These are phyloP conservation scores for Danio aesculapii DNA, from an alignment of 2,797 vertebrate species.

Conservation along the genomic window DNA sequence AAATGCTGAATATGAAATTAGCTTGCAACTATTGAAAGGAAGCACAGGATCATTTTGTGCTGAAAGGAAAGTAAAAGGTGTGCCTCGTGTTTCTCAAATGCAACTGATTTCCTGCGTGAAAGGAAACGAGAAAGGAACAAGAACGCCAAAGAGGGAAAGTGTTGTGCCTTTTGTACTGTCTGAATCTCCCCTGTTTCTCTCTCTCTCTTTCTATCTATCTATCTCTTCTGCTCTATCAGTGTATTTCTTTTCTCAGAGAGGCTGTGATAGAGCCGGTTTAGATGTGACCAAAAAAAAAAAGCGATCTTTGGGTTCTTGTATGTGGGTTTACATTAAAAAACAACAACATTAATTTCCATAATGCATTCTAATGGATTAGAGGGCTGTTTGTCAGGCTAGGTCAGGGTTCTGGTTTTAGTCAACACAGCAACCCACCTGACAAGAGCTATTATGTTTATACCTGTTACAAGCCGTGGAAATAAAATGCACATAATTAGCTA, in stretches of 20 bases:
- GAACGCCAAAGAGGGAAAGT: constrained; percentile 29
- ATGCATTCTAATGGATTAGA: constrained; percentile 81
- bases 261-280: constrained; percentile 22
- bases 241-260: constrained; percentile 28
- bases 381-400: constrained; percentile 76
- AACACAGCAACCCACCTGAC: constrained; percentile 80
- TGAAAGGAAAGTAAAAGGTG: constrained; percentile 96
- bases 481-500: constrained; percentile 83
- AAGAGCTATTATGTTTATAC: constrained; percentile 78
- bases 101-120: constrained; percentile 85
- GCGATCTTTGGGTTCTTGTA: constrained; percentile 61
- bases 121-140: constrained; percentile 32
- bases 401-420: constrained; percentile 75
- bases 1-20: constrained; percentile 92
- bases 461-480: constrained; percentile 77
- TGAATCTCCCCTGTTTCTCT: constrained; percentile 26
- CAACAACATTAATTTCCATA: constrained; percentile 80
- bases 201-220: constrained; percentile 47
- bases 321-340: constrained; percentile 67
- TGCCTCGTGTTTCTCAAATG: constrained; percentile 92
- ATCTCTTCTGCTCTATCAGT: constrained; percentile 32
- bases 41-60: constrained; percentile 91
- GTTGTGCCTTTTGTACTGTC: constrained; percentile 56
- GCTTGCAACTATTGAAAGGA: constrained; percentile 97
- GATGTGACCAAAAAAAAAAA: constrained; percentile 35